These are phyloP conservation scores for Noctua comes DNA, from an alignment of 2,888 invertebrate species.

Conservation along the genomic window DNA sequence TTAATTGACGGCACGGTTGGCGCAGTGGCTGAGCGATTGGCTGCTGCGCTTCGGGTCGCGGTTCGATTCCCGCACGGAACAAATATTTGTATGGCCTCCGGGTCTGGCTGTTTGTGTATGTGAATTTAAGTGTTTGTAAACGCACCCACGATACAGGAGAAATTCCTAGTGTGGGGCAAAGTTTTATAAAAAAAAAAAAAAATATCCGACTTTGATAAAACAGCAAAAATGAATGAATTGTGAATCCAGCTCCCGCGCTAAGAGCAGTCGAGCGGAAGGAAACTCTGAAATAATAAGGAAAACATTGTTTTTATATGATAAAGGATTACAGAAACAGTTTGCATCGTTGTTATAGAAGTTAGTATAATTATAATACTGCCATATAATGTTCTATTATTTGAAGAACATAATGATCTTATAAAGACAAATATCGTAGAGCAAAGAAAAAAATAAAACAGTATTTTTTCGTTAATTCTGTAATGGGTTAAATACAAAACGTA, in stretches of 20 bases:
- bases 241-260: constrained; percentile 47
- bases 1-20: too few relatives aligned
- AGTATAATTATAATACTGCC: background rate
- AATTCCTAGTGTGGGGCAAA: too few relatives aligned
- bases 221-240: constrained; percentile 33
- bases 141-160: too few relatives aligned
- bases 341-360: constrained; percentile 3
- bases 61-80: too few relatives aligned
- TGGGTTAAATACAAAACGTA: background rate
- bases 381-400: background rate
- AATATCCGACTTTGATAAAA: constrained; percentile 11
- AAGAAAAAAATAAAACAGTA: background rate
- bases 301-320: constrained; percentile 49
- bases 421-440: too few relatives aligned
- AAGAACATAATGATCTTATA: background rate
- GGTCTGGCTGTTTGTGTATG: too few relatives aligned
- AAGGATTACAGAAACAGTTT: constrained; percentile 43
- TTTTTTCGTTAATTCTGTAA: background rate
- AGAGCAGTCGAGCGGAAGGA: constrained; percentile 23
- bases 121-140: too few relatives aligned
- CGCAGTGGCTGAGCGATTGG: too few relatives aligned
- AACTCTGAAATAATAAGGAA: constrained; percentile 56
- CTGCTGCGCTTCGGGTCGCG: too few relatives aligned
- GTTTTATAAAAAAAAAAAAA: too few relatives aligned
- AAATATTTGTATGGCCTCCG: too few relatives aligned